These are phyloP conservation scores for Capromys pilorides DNA, from an alignment of 2,797 vertebrate genomes.

Conservation along the genomic window DNA sequence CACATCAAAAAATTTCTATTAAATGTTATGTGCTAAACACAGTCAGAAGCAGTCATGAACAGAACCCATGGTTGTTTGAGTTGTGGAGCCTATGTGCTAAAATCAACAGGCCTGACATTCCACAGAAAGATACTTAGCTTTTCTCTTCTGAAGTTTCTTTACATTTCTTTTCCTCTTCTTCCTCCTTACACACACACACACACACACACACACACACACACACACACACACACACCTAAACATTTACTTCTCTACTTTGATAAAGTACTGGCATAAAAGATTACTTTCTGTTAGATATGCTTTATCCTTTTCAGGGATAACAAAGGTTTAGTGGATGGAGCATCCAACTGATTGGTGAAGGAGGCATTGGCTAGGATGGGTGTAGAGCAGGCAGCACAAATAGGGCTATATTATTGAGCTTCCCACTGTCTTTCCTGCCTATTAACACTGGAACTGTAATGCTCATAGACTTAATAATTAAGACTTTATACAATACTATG, in stretches of 20 bases:
- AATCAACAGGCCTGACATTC: slow-evolving; percentile 7
- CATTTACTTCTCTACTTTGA: slow-evolving; percentile 62
- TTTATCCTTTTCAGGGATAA: slow-evolving; percentile 51
- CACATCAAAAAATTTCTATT: slow-evolving; percentile 58
- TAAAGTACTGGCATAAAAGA: slow-evolving; percentile 12
- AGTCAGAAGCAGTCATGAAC: slow-evolving; percentile 50
- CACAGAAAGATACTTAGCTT: slow-evolving; percentile 6
- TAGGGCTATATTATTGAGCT: slow-evolving; percentile 2
- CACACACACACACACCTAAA: slow-evolving; percentile 48
- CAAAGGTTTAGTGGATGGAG: slow-evolving; percentile 44
- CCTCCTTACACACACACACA: neutral
- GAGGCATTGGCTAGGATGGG: neutral
- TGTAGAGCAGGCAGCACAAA: slow-evolving; percentile 10
- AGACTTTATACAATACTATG: slow-evolving; percentile 20
- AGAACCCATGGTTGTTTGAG: slow-evolving; percentile 22
- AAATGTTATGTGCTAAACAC: slow-evolving; percentile 45
- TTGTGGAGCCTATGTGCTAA: slow-evolving; percentile 18
- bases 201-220: neutral
- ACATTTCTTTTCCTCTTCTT: neutral
- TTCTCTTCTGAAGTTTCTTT: slow-evolving; percentile 61
- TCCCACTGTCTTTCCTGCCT: neutral
- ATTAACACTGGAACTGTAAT: neutral
- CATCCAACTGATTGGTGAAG: neutral
- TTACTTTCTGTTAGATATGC: slow-evolving; percentile 34
- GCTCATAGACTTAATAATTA: slow-evolving; percentile 24